phyloP scores from a whole-genome alignment of 2,888 invertebrate genomes.

The Hydraecia micacea region DNA sequence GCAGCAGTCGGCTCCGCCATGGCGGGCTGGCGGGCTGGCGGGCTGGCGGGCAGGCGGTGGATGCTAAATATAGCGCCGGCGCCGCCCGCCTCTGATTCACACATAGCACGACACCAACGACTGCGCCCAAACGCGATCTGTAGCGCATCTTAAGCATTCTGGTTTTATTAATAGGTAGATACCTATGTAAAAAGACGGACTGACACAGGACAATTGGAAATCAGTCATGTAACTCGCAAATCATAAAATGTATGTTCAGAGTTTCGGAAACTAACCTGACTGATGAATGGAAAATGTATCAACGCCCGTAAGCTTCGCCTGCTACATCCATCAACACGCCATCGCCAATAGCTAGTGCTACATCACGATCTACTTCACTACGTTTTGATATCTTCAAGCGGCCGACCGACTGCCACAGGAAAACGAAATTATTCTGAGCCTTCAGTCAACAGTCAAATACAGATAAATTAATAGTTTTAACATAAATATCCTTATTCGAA shows the following conservation, averaged over 20 bases:
- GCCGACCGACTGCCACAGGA: neutral
- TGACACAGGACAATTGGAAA: neutral
- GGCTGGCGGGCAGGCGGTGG: constrained; percentile 41
- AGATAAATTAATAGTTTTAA: neutral
- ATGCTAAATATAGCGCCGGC: constrained; percentile 71
- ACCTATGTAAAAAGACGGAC: neutral
- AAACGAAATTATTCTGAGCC: neutral
- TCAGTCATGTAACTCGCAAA: neutral
- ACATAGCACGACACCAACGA: constrained; percentile 47
- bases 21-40: constrained; percentile 42
- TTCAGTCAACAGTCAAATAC: neutral
- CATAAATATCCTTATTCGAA: constrained; percentile 3
- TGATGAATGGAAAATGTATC: neutral
- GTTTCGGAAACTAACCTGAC: neutral
- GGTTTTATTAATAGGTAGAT: constrained; percentile 8
- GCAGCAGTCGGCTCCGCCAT: constrained; percentile 54
- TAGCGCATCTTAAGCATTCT: constrained; percentile 29
- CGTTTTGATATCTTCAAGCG: neutral
- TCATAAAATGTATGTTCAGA: neutral
- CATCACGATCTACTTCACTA: constrained; percentile 4
- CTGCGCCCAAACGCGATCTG: constrained; percentile 30
- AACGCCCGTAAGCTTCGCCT: neutral
- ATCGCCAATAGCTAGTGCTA: neutral
- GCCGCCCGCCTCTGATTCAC: constrained; percentile 69
- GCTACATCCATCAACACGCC: neutral